phyloP scores from a whole-genome alignment of 2,113 vertebrate species.

The Deroptyus accipitrinus region DNA sequence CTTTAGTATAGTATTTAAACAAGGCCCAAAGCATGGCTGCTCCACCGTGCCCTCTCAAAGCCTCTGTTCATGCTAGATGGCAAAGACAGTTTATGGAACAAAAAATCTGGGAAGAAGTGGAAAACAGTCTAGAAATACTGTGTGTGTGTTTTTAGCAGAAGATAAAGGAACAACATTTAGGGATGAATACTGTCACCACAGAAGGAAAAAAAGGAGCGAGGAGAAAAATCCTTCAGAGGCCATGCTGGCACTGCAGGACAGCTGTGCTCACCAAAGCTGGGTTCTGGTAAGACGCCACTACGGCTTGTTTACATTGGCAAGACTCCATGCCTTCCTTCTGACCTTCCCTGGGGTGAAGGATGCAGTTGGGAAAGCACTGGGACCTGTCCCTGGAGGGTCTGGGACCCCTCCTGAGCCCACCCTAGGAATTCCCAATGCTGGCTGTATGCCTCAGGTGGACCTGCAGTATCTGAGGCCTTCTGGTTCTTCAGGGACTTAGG shows the following conservation, averaged over 20 bases:
- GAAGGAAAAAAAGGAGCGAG: too few species aligned
- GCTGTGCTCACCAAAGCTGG: neutral
- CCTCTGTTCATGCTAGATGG: neutral
- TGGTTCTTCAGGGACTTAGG: neutral
- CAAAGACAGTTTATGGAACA: neutral
- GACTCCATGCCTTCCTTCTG: neutral
- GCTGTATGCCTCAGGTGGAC: neutral
- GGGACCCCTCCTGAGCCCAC: neutral
- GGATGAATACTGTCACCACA: neutral
- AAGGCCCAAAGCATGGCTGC: neutral
- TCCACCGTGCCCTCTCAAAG: neutral
- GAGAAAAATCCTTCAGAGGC: neutral
- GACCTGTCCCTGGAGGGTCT: neutral
- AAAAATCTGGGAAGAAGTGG: neutral
- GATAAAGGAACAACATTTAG: neutral
- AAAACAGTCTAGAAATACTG: neutral
- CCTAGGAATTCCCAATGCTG: neutral
- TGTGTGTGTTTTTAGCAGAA: neutral
- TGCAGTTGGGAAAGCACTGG: neutral
- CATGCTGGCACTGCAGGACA: neutral
- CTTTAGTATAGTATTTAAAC: neutral
- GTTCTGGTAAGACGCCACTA: neutral
- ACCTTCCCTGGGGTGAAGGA: rapidly evolving
- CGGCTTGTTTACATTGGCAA: neutral
- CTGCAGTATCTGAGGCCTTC: neutral